Evolutionary conservation across 2,888 invertebrate genomes (phyloP).

Genomic region (Dichetophora obliterata): DNA sequence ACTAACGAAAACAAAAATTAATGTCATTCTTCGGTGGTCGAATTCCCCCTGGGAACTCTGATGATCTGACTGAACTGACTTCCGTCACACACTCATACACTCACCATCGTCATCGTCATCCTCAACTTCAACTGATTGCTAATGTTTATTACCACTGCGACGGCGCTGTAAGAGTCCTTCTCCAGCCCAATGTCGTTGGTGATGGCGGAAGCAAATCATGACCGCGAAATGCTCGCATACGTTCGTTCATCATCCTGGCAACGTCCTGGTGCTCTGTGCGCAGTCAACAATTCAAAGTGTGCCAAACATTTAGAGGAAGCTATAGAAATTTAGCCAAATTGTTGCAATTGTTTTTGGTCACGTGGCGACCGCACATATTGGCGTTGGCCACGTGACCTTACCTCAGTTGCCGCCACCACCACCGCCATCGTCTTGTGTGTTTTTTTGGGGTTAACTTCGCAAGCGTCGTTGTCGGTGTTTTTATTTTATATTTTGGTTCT

Average conservation of each 20-base stretch:
- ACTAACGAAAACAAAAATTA: slow-evolving; percentile 48
- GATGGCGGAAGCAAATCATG: slow-evolving; percentile 23
- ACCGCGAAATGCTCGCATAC: slow-evolving; percentile 45
- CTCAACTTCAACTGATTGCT: slow-evolving; percentile 39
- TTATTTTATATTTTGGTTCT: slow-evolving; percentile 40
- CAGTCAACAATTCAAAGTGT: slow-evolving; percentile 38
- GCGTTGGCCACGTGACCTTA: slow-evolving; percentile 52
- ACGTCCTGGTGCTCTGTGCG: slow-evolving; percentile 24
- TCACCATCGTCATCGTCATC: background rate
- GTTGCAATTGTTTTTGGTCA: slow-evolving; percentile 62
- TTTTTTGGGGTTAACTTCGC: slow-evolving; percentile 40
- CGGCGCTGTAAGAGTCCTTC: background rate
- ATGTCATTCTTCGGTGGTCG: slow-evolving; percentile 34
- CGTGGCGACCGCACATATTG: slow-evolving; percentile 61
- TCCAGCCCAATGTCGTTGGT: background rate
- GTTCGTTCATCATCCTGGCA: slow-evolving; percentile 48
- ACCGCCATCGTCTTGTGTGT: slow-evolving; percentile 31
- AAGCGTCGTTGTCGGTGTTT: slow-evolving; percentile 37
- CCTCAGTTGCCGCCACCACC: slow-evolving; percentile 47
- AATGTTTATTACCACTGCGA: slow-evolving; percentile 35
- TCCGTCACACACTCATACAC: slow-evolving; percentile 3
- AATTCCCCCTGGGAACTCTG: slow-evolving; percentile 9
- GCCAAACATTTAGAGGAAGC: slow-evolving; percentile 48
- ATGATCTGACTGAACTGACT: slow-evolving; percentile 22
- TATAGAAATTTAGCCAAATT: slow-evolving; percentile 53